Conservation (phyloP, 2,113 vertebrate genomes). For the Oreochromis tanganicae region DNA sequence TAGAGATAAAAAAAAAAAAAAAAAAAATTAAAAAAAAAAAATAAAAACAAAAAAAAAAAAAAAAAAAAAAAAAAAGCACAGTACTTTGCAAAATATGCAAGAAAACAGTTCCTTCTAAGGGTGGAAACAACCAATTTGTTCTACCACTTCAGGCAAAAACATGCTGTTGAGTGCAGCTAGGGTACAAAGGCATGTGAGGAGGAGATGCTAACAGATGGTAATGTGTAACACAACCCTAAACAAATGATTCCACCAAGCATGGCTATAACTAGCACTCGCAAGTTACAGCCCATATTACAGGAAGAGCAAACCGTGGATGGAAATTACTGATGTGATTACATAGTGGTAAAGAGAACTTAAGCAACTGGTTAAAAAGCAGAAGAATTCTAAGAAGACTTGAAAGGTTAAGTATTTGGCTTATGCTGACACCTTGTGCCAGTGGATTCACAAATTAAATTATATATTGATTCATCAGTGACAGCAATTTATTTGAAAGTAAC, state of each 20-base stretch:
- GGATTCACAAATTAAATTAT: background rate
- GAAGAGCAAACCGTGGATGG: background rate
- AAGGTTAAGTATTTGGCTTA: background rate
- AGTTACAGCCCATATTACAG: background rate
- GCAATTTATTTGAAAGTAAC: background rate
- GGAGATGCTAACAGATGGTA: background rate
- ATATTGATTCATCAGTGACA: background rate
- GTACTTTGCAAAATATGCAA: background rate
- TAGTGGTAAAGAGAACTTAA: background rate
- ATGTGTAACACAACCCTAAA: background rate
- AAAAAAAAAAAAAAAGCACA: background rate
- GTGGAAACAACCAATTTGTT: background rate
- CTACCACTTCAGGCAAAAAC: background rate
- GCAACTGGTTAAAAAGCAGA: background rate
- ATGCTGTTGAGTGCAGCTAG: background rate
- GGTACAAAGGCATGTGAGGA: background rate
- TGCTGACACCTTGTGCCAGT: background rate
- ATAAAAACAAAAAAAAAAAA: too few species aligned
- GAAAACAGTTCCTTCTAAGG: background rate
- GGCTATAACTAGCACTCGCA: background rate
- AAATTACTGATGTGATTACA: background rate
- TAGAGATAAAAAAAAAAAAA: too few species aligned
- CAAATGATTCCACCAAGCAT: background rate
- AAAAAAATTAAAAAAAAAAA: rapidly evolving
- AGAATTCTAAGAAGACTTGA: background rate